These are phyloP conservation scores for Oopsacas minuta DNA, from an alignment of 37 sponge, comb jelly and placozoan genomes.

Conservation along the genomic window DNA sequence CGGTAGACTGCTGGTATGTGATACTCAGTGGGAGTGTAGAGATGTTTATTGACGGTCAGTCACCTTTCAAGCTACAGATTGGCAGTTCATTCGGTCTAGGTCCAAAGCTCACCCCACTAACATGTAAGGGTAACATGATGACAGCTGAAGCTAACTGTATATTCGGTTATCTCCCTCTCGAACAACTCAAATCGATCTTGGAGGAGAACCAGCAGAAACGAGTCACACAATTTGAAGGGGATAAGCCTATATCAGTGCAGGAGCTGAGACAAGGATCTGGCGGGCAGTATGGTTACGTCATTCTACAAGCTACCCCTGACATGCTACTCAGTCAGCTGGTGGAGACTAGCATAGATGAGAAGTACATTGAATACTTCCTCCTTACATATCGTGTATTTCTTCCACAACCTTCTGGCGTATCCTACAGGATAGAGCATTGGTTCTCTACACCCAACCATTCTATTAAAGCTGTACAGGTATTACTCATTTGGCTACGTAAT, in stretches of 20 bases:
- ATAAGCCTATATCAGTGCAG: not conserved
- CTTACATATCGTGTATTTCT: constrained; percentile 69
- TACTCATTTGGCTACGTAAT: constrained; percentile 47
- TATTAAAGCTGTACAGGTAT: constrained; percentile 28
- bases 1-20: not conserved
- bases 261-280: not conserved
- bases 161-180: not conserved
- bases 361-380: constrained; percentile 56
- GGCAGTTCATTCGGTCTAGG: constrained; percentile 1
- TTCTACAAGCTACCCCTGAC: constrained; percentile 52
- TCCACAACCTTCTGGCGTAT: not conserved
- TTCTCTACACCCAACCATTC: not conserved
- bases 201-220: constrained; percentile 17
- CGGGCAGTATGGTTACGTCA: not conserved
- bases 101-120: not conserved
- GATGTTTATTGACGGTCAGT: constrained; percentile 4
- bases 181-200: not conserved
- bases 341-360: constrained; percentile 52
- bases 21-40: not conserved
- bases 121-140: not conserved
- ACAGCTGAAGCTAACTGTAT: not conserved
- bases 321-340: constrained; percentile 45
- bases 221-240: not conserved
- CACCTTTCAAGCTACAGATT: constrained; percentile 13
- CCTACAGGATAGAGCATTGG: constrained; percentile 11